Evolutionary conservation across 1,140 invertebrate genomes (phyloP), one percentile per base, ranked within the genome.

Genomic region (Drosophila punjabiensis): DNA sequence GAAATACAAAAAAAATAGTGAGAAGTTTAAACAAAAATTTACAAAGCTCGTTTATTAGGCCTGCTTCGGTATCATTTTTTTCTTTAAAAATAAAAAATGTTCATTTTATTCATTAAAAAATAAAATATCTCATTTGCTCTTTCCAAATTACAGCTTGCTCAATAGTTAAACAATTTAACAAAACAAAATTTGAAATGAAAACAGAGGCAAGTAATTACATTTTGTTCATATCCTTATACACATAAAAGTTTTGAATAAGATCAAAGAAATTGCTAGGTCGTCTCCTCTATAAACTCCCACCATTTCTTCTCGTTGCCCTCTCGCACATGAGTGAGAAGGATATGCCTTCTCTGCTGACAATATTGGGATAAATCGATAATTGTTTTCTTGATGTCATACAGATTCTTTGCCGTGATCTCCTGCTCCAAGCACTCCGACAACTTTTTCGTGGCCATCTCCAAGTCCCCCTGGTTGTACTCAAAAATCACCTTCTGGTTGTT

Each of bases 401-500:
- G 95, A 95, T 99, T 99, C 94, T 99, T 98, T 78, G 97, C 97
- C 39, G 98, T 99, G 80, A 99, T 99, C 94, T 99, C 98, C 86
- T 98, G 95, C 94, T 99, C 98, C 61, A 99, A 95, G 94, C 99
- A 99, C 94, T 99, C 98, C 11, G 98, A 99, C 43, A 99, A 95
- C 76, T 96, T 98, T 95, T 99, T 99, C 8, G 98, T 99, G 55
- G 98, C 98, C 87, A 96, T 97, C 94, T 99, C 98, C 74, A 99
- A 95, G 95, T 99, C 99, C 89, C 96, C 97, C 95, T 99, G 99
- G 95, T 99, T 99, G 92, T 98, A 98, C 95, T 99, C 98, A 95
- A 99, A 99, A 83, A 99, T 99, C 93, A 98, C 97, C 88, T 98
- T 99, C 93, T 99, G 98, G 94, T 99, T 99, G 94, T 98, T 99